A percentile compares a stretch with the other conserved stretches of the same genome.
Evolutionary conservation across 2,797 vertebrate genomes (phyloP).

Genomic region (Netta rufina): DNA sequence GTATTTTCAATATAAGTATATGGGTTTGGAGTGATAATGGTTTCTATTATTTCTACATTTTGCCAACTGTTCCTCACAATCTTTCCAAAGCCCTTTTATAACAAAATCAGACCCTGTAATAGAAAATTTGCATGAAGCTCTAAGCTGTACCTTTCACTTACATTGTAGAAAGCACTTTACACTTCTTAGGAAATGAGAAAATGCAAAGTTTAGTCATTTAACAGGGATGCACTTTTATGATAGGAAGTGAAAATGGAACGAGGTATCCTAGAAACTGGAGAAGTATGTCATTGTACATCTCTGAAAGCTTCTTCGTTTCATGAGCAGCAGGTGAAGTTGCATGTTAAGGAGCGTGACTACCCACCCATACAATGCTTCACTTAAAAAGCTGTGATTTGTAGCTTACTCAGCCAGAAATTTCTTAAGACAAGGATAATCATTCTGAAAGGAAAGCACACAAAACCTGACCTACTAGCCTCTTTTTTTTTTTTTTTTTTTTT

Average conservation of each 20-base stretch:
- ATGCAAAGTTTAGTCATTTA: neutral
- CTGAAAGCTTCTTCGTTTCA: constrained; percentile 48
- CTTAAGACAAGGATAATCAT: constrained; percentile 67
- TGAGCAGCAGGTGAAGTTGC: constrained; percentile 36
- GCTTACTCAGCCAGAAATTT: constrained; percentile 70
- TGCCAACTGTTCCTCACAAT: neutral
- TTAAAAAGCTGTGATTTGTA: constrained; percentile 68
- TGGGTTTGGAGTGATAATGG: neutral
- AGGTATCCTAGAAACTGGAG: constrained; percentile 6
- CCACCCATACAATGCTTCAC: constrained; percentile 40
- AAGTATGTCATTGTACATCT: neutral
- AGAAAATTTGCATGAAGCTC: neutral
- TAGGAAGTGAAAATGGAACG: neutral
- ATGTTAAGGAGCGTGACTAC: neutral
- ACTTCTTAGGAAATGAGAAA: neutral
- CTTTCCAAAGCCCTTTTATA: neutral
- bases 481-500: constrained; percentile 16
- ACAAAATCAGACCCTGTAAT: neutral
- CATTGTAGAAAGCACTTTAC: neutral
- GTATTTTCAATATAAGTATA: neutral
- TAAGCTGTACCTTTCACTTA: neutral
- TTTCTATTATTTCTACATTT: neutral
- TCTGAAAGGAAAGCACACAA: constrained; percentile 69
- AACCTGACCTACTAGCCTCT: constrained; percentile 64
- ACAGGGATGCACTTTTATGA: neutral